Evolutionary conservation across 2,797 vertebrate species (phyloP).

Genomic region (Ciconia nigra): DNA sequence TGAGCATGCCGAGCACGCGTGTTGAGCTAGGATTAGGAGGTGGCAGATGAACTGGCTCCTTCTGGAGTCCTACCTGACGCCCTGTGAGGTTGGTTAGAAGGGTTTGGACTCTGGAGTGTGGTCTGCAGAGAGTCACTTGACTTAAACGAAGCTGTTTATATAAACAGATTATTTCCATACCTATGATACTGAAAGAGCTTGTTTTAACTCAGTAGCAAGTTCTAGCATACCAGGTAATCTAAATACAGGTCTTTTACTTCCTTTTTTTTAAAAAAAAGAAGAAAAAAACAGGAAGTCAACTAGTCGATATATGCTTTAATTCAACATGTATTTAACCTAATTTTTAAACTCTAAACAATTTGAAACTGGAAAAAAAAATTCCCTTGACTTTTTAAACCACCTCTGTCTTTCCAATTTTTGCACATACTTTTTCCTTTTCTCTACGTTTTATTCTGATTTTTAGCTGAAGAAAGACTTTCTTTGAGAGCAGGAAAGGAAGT

Average conservation of each 20-base stretch:
- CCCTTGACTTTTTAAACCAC: not conserved
- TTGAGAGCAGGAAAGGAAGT: not conserved
- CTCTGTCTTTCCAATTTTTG: not conserved
- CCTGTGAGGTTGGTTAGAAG: not conserved
- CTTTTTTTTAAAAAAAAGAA: not conserved
- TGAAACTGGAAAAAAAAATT: not conserved
- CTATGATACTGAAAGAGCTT: not conserved
- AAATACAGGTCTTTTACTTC: not conserved
- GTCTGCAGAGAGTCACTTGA: not conserved
- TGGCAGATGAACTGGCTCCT: not conserved
- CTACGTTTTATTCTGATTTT: not conserved
- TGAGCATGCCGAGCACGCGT: accelerated
- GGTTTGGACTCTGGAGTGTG: not conserved
- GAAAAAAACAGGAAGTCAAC: not conserved
- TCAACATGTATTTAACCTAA: not conserved
- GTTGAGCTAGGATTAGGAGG: not conserved
- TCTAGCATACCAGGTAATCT: not conserved
- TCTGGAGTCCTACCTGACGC: not conserved
- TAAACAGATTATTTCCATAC: not conserved
- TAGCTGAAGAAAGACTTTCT: not conserved
- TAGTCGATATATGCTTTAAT: not conserved
- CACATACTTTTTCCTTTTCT: not conserved
- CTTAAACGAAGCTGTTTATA: not conserved
- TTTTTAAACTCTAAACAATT: not conserved
- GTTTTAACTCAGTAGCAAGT: not conserved